These are phyloP conservation scores for Sylvia atricapilla DNA, from an alignment of 2,113 vertebrate genomes.

Conservation along the genomic window DNA sequence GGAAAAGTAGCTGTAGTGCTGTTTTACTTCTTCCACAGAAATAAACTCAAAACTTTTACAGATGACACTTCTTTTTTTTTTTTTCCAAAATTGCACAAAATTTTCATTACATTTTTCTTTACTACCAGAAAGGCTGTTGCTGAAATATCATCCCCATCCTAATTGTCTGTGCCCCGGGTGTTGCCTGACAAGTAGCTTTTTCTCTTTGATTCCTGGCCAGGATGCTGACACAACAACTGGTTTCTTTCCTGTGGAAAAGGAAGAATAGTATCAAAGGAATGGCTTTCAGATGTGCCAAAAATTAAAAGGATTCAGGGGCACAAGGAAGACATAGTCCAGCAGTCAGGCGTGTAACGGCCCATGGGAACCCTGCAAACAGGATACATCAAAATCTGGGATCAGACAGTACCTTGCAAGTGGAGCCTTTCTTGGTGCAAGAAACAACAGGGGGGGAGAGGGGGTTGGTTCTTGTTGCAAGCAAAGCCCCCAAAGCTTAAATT, in stretches of 20 bases:
- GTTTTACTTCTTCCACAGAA: neutral
- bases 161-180: neutral
- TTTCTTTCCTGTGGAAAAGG: slow-evolving; percentile 33
- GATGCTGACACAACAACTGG: slow-evolving; percentile 3
- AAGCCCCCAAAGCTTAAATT: neutral
- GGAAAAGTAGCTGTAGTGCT: neutral
- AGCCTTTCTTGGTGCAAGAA: neutral
- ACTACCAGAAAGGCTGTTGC: neutral
- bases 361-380: neutral
- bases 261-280: slow-evolving; percentile 5
- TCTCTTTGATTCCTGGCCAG: slow-evolving; percentile 35
- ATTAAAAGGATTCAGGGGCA: neutral
- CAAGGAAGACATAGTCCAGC: neutral
- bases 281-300: neutral
- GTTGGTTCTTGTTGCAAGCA: accelerated
- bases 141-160: neutral
- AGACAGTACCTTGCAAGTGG: neutral
- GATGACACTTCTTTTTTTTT: neutral
- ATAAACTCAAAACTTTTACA: neutral
- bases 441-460: accelerated
- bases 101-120: neutral
- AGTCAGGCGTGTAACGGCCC: neutral
- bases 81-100: neutral
- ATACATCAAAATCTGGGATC: neutral
- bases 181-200: neutral